Evolutionary conservation across 2,113 vertebrate species (phyloP).

Genomic region (Typhlomys cinereus): DNA sequence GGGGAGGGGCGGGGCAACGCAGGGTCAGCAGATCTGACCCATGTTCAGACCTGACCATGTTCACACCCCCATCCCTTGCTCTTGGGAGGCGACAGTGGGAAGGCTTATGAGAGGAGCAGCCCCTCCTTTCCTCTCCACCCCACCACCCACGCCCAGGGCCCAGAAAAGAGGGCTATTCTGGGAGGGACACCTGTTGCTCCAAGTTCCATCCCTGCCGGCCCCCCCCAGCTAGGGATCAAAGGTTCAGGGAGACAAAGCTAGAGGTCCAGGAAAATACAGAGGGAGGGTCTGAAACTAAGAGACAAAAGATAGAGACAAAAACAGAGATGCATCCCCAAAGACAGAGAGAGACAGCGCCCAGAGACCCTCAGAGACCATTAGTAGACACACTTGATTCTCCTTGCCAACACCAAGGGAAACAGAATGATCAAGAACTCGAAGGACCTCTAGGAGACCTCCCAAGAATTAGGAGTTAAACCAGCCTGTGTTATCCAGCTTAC

Average conservation of each 20-base stretch:
- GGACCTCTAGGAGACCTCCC: not conserved
- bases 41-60: too few relatives aligned
- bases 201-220: constrained; percentile 66
- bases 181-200: constrained; percentile 79
- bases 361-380: not conserved
- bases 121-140: constrained; percentile 10
- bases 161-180: constrained; percentile 78
- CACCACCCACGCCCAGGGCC: constrained; percentile 79
- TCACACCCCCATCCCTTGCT: not conserved
- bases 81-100: not conserved
- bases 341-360: not conserved
- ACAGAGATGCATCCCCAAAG: not conserved
- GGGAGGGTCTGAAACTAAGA: not conserved
- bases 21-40: constrained; percentile 66
- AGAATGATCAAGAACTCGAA: not conserved
- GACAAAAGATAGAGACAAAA: constrained; percentile 5
- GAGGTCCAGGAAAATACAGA: not conserved
- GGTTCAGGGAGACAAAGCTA: not conserved
- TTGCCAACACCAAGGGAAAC: not conserved
- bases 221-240: constrained; percentile 57
- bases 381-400: not conserved
- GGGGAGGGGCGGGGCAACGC: not conserved
- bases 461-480: not conserved
- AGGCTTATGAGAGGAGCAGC: constrained; percentile 20
- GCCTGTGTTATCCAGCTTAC: not conserved